Evolutionary conservation across 92 coral and sea anemone genomes (phyloP), one percentile per base, ranked within the genome.

Genomic region (Virgularia gustaviana): DNA sequence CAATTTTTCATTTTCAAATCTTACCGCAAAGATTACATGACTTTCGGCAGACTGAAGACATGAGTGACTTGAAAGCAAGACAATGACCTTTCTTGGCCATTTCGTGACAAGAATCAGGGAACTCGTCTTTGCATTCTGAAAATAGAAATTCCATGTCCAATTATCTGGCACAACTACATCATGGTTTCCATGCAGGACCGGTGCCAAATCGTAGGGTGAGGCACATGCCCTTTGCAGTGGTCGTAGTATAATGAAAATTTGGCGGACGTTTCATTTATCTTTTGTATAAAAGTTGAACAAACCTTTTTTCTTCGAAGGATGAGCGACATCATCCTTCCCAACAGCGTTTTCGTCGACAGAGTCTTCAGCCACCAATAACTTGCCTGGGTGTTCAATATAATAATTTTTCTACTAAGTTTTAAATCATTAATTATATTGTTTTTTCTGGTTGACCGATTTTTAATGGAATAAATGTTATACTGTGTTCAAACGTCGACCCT

Each of bases 1-100:
- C 7, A 1, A n/a, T 20, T 28, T 4, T 2, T 9, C 1, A 37
- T 19, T n/a, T n/a, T n/a, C n/a, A n/a, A 18, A 2, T 77, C 97
- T 79, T 73, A 91, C 97, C 82, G 58, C 98, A 92, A 3, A 92
- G 62, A 11, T 75, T 83, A 65, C 98, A 92, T 51, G 96, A 79
- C 67, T 86, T 92, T 32, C 87, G 81, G 63, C 98, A 92, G 73
- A 89, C 88, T 55, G 96, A 63, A 62, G 90, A 89, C 99, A 94
- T 94, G 30, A 94, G 88, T 19, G 86, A 91, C 31, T 84, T 83
- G 62, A 94, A 94, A 7, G 94, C 86, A 78, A 94, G 71, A 39
- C 99, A 94, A 70, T 86, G 87, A 19, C 88, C 75, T 41, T 89
- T 65, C 38, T 88, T 75, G 9, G 94, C 90, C 96, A 95, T 89